phyloP scores from a whole-genome alignment of 23 tunicate genomes.

The Halocynthia roretzi region DNA sequence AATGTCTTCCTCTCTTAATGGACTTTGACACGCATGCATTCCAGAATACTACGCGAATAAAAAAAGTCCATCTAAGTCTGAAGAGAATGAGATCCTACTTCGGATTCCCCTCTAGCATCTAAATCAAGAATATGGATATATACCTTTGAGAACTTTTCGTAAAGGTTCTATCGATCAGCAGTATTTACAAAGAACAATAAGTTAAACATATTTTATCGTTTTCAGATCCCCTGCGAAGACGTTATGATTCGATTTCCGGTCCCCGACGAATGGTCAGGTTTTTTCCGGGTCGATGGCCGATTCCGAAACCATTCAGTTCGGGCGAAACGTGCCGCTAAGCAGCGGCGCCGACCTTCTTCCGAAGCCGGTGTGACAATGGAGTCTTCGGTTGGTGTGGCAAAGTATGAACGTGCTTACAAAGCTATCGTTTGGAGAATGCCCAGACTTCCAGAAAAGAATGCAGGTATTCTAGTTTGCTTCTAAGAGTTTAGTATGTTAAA shows the following conservation, averaged over 20 bases:
- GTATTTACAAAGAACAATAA: neutral
- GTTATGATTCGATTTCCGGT: constrained; percentile 62
- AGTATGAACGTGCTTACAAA: constrained; percentile 70
- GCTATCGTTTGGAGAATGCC: constrained; percentile 78
- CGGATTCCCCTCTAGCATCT: too few species aligned
- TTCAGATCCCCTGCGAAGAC: constrained; percentile 80
- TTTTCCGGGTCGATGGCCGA: constrained; percentile 38
- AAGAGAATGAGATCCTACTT: too few species aligned
- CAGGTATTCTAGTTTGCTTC: neutral
- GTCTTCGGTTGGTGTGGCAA: constrained; percentile 72
- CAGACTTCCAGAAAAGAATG: constrained; percentile 84
- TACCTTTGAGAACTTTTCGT: neutral
- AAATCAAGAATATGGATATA: neutral
- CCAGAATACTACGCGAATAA: too few species aligned
- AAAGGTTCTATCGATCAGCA: neutral
- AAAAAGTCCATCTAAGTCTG: too few species aligned
- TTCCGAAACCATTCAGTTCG: constrained; percentile 48
- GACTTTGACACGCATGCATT: too few species aligned
- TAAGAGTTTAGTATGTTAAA: neutral
- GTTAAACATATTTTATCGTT: neutral
- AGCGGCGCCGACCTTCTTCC: neutral
- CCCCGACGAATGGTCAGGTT: constrained; percentile 44
- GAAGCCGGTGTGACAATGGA: constrained; percentile 45
- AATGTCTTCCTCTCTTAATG: too few species aligned
- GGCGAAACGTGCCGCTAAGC: constrained; percentile 44